Evolutionary conservation across 2,113 vertebrate species (phyloP).

Genomic region (Pelecanoides urinatrix): DNA sequence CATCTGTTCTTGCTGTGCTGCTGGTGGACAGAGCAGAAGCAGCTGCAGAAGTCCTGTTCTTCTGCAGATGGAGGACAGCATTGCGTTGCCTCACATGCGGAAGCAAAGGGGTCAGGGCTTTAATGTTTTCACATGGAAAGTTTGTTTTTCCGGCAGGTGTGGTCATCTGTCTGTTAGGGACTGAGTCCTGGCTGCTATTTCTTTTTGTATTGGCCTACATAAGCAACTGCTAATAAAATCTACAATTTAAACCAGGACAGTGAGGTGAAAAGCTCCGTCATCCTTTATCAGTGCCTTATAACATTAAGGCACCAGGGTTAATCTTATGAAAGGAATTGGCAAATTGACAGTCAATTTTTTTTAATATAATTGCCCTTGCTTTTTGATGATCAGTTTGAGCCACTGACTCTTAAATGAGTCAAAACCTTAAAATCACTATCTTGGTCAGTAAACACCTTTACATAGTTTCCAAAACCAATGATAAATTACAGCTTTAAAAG

Average conservation of each 20-base stretch:
- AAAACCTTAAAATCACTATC: neutral
- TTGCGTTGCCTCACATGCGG: fast-evolving
- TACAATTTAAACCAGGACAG: neutral
- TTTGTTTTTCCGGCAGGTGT: neutral
- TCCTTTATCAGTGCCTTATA: neutral
- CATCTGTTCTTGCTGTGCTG: neutral
- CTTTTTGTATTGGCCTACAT: neutral
- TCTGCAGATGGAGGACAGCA: neutral
- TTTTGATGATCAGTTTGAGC: neutral
- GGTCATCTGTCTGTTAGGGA: neutral
- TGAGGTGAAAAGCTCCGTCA: neutral
- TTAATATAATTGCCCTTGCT: neutral
- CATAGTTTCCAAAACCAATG: neutral
- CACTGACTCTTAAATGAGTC: neutral
- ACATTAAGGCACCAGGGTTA: neutral
- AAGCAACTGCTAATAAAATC: neutral
- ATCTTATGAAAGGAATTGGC: neutral
- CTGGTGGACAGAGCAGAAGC: neutral
- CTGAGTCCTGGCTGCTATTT: neutral
- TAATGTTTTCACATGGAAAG: neutral
- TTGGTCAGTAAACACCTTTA: neutral
- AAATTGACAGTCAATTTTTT: neutral
- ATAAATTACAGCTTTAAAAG: neutral
- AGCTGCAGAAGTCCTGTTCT: neutral
- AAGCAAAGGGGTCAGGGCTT: neutral